Evolutionary conservation across 1,140 invertebrate species (phyloP), one percentile per base, ranked within the genome.

Genomic region (Drosophila pruinosa): DNA sequence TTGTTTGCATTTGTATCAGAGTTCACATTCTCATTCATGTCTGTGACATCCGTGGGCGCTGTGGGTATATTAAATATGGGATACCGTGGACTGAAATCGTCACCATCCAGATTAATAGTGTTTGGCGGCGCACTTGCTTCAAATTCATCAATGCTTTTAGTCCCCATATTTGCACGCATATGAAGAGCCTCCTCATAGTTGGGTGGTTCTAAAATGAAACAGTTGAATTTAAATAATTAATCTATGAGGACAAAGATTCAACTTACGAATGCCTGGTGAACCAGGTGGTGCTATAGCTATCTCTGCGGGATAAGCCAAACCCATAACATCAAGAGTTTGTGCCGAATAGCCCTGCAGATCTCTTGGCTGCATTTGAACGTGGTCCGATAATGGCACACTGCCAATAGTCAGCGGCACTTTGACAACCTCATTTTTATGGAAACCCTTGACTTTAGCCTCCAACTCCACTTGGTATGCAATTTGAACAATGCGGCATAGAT

Each of bases 401-500:
- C 94, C 94, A 59, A 94, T 92, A 4, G 92, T 92, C 14, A 94
- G 77, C 0, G 92, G 89, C 3, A 92, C 86, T 12, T 85, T 91
- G 19, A 81, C 48, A 2, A 53, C 48, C 39, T 94, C 83, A 75
- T 94, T 93, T 12, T 75, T 72, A 80, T 93, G 92, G 14, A 83
- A 77, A 5, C 91, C 91, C 28, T 83, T 79, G 4, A 92, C 85
- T 58, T 72, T 79, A 1, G 91, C 90, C 63, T 88, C 88, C 2
- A 96, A 92, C 89, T 94, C 93, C 4, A 96, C 71, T 71, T 93
- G 92, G 91, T 95, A 96, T 68, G 94, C 93, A 50, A 96, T 91
- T 89, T 95, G 94, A 54, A 96, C 95, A 36, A 96, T 93, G 31
- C 92, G 92, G 73, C 95, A 95, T 70, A 94, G 93, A n/a, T 93